Conservation (phyloP, 2,888 invertebrate genomes). For the Helleia helle region DNA sequence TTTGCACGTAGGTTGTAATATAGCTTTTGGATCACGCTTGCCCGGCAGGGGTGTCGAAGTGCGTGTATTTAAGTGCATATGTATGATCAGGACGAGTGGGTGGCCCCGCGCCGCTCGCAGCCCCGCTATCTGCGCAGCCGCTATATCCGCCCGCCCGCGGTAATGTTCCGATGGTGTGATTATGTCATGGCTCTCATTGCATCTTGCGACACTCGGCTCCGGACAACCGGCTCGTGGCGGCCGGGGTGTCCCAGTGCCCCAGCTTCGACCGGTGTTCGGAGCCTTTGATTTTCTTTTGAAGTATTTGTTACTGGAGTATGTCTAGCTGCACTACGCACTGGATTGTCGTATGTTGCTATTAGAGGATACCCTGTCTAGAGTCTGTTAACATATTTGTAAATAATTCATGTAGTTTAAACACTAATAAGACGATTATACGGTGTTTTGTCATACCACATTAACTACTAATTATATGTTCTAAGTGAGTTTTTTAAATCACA, state of each 20-base stretch:
- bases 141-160: constrained; percentile 68
- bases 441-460: constrained; percentile 10
- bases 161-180: constrained; percentile 71
- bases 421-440: constrained; percentile 8
- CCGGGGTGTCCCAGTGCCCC: no score
- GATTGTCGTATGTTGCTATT: background rate
- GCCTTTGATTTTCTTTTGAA: background rate
- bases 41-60: no score
- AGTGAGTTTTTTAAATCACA: constrained; percentile 5
- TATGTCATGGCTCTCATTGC: constrained; percentile 16
- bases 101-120: constrained; percentile 36
- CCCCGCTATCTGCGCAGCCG: constrained; percentile 62
- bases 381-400: constrained; percentile 9
- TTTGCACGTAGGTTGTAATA: no score
- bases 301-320: no score
- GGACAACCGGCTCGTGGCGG: no score
- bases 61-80: background rate
- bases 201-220: constrained; percentile 8
- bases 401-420: constrained; percentile 10
- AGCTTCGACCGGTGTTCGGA: background rate
- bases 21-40: no score
- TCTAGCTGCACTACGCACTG: constrained; percentile 3
- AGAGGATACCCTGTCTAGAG: background rate
- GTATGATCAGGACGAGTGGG: constrained; percentile 41
- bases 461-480: constrained; percentile 12